These are phyloP conservation scores for Scelioninae gen. 2 DNA, from an alignment of 2,888 invertebrate genomes.

Conservation along the genomic window DNA sequence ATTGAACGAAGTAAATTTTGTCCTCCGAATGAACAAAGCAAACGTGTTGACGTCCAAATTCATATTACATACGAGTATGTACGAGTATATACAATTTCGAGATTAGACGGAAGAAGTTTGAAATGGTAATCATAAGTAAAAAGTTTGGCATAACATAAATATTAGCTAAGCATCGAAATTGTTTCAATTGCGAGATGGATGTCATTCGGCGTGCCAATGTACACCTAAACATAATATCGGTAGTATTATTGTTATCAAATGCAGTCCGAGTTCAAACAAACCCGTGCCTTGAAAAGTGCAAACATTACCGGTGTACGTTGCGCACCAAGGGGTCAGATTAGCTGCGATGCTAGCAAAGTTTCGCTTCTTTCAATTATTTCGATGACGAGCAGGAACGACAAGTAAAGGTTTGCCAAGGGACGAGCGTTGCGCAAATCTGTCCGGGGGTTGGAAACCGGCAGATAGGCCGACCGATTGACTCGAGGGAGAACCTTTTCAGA, in stretches of 20 bases:
- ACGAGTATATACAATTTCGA: too few species aligned
- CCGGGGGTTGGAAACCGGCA: constrained; percentile 36
- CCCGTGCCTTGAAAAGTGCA: constrained; percentile 42
- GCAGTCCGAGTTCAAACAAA: constrained; percentile 47
- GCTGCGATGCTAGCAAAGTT: constrained; percentile 30
- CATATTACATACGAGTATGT: too few species aligned
- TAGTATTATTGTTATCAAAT: constrained; percentile 50
- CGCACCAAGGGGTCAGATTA: constrained; percentile 33
- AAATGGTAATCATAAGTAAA: too few species aligned
- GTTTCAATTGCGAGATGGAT: constrained; percentile 31
- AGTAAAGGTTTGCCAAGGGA: constrained; percentile 53
- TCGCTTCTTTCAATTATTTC: constrained; percentile 60
- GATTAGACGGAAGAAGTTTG: too few species aligned
- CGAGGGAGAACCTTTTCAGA: constrained; percentile 64
- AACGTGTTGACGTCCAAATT: too few species aligned
- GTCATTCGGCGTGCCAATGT: constrained; percentile 28
- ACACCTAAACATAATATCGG: constrained; percentile 48
- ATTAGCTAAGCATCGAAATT: too few species aligned
- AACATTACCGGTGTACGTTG: constrained; percentile 50
- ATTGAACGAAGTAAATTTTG: too few species aligned
- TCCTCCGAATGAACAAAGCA: too few species aligned
- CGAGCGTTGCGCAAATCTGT: constrained; percentile 53
- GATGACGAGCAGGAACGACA: constrained; percentile 54
- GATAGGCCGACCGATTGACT: constrained; percentile 56
- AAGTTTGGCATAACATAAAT: too few species aligned